Percentiles rank a stretch among this genome's conserved stretches.
phyloP scores from a whole-genome alignment of 2,888 invertebrate species.

The Idaea aversata region DNA sequence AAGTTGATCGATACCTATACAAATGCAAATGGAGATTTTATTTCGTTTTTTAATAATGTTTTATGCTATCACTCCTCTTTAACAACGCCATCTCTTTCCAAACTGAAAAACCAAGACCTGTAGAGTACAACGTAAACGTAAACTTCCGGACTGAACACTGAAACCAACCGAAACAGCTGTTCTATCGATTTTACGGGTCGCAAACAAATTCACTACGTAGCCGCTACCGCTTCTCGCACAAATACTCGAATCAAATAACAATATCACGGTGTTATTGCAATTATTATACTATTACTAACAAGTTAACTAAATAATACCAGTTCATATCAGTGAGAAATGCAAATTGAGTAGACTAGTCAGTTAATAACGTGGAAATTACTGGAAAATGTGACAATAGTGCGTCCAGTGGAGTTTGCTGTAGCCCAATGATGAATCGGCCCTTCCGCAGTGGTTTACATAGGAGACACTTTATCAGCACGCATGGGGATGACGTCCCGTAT shows the following conservation, averaged over 20 bases:
- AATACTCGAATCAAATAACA: neutral
- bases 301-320: neutral
- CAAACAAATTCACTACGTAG: slow-evolving; percentile 61
- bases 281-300: neutral
- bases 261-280: neutral
- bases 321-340: neutral
- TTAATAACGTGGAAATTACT: slow-evolving; percentile 16
- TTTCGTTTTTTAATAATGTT: neutral
- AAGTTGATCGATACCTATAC: neutral
- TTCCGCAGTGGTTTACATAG: slow-evolving; percentile 55
- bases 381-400: slow-evolving; percentile 19
- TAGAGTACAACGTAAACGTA: slow-evolving; percentile 8
- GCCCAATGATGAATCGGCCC: slow-evolving; percentile 47
- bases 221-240: slow-evolving; percentile 22
- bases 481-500: slow-evolving; percentile 56
- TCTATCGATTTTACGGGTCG: slow-evolving; percentile 65
- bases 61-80: neutral
- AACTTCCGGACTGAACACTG: slow-evolving; percentile 10
- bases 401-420: slow-evolving; percentile 1
- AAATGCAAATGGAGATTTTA: neutral
- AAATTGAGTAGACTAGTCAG: slow-evolving; percentile 6
- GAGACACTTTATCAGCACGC: slow-evolving; percentile 61
- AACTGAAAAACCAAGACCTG: slow-evolving; percentile 18
- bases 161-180: slow-evolving; percentile 54
- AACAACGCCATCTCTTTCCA: slow-evolving; percentile 43